Percentiles rank a stretch among this genome's conserved stretches.
Conservation (phyloP, 1,140 invertebrate species). For the Palaemon carinicauda region DNA sequence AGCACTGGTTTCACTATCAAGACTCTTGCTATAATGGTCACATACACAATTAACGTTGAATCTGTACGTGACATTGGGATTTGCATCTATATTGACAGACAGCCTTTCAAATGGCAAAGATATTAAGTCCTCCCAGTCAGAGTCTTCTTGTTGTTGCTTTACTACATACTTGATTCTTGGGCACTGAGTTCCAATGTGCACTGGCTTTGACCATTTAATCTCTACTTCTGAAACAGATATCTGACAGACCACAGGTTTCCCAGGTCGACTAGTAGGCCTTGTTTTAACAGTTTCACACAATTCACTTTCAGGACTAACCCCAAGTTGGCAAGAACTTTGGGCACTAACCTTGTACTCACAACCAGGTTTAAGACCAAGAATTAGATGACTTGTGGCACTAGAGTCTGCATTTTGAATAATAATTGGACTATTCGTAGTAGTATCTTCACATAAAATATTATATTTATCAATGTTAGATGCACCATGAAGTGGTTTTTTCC, state of each 20-base stretch:
- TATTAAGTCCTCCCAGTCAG: not conserved
- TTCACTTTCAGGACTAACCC: not conserved
- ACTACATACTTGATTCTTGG: not conserved
- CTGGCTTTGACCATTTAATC: not conserved
- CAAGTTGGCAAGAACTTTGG: not conserved
- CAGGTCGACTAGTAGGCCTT: not conserved
- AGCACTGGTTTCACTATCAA: not conserved
- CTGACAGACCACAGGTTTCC: not conserved
- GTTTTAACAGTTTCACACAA: not conserved
- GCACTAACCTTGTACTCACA: not conserved
- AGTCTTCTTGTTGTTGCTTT: not conserved
- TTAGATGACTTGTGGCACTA: too few relatives aligned
- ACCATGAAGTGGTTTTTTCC: not conserved
- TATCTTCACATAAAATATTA: not conserved
- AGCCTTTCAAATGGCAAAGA: not conserved
- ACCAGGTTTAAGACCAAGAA: not conserved
- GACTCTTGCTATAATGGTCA: not conserved
- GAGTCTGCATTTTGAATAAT: too few relatives aligned
- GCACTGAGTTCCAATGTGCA: not conserved
- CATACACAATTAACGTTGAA: not conserved
- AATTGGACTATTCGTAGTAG: not conserved
- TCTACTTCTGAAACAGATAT: not conserved
- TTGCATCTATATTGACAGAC: not conserved
- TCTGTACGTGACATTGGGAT: not conserved
- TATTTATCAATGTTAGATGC: not conserved